A percentile compares a stretch with the other conserved stretches of the same genome.
Evolutionary conservation across 1,140 invertebrate genomes (phyloP).

Genomic region (Sarcophaga peregrina): DNA sequence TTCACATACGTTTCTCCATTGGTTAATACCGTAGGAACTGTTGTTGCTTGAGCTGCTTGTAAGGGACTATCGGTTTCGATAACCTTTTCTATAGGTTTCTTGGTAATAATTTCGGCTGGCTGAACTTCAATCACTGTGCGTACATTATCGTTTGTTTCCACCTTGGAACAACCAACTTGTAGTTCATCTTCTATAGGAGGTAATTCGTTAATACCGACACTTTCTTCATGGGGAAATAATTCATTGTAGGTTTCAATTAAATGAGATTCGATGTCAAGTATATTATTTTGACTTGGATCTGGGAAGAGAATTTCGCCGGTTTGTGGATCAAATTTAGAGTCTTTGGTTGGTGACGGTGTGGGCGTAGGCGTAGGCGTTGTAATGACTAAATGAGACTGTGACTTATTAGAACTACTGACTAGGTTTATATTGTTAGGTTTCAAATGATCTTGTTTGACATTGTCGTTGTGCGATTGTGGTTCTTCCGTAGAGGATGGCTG

Average conservation of each 20-base stretch:
- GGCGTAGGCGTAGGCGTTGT: slow-evolving; percentile 29
- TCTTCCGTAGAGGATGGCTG: not conserved
- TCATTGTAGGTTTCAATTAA: slow-evolving; percentile 60
- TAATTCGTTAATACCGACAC: slow-evolving; percentile 62
- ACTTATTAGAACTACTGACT: slow-evolving; percentile 37
- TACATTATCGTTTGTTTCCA: slow-evolving; percentile 51
- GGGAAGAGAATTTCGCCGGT: slow-evolving; percentile 17
- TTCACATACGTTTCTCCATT: not conserved
- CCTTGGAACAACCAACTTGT: slow-evolving; percentile 56
- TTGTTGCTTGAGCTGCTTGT: slow-evolving; percentile 5
- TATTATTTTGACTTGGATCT: slow-evolving; percentile 39
- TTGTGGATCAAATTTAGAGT: slow-evolving; percentile 15
- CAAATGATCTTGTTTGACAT: slow-evolving; percentile 10
- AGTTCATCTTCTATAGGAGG: slow-evolving; percentile 59
- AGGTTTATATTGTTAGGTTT: slow-evolving; percentile 24
- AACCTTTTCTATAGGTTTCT: slow-evolving; percentile 53
- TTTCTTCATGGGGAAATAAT: slow-evolving; percentile 46
- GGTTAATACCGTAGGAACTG: not conserved
- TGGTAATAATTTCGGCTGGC: slow-evolving; percentile 56
- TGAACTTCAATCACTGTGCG: slow-evolving; percentile 61
- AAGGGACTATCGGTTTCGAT: slow-evolving; percentile 16
- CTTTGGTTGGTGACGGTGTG: not conserved
- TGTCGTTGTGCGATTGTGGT: slow-evolving; percentile 31
- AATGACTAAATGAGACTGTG: slow-evolving; percentile 34
- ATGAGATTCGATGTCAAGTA: slow-evolving; percentile 64